Evolutionary conservation across 2,113 vertebrate genomes (phyloP).

Genomic region (Tetraodon nigroviridis): DNA sequence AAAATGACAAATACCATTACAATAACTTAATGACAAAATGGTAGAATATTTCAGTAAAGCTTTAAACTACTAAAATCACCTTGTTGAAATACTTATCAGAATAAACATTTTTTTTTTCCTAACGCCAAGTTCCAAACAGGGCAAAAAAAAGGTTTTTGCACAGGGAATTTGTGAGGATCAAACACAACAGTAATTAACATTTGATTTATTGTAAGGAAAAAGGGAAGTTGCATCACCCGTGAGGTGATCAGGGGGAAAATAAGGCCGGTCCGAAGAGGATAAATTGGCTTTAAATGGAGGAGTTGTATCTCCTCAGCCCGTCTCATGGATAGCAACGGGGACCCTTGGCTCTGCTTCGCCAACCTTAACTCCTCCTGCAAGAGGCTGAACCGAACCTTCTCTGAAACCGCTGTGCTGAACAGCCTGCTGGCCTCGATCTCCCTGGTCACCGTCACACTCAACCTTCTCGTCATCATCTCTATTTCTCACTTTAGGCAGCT

Average conservation of each 20-base stretch:
- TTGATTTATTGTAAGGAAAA: too few species aligned
- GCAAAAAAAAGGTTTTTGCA: too few species aligned
- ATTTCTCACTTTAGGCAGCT: slow-evolving; percentile 57
- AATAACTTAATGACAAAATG: too few species aligned
- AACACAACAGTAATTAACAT: too few species aligned
- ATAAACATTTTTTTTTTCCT: too few species aligned
- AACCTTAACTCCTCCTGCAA: slow-evolving; percentile 40
- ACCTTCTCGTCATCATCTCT: slow-evolving; percentile 33
- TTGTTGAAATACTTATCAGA: too few species aligned
- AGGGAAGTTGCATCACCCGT: slow-evolving; percentile 5
- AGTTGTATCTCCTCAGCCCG: neutral
- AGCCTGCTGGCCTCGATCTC: slow-evolving; percentile 9
- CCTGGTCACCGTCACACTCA: slow-evolving; percentile 29
- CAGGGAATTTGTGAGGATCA: too few species aligned
- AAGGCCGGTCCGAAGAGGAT: neutral
- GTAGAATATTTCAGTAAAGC: too few species aligned
- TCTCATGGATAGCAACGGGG: slow-evolving; percentile 1
- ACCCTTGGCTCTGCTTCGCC: slow-evolving; percentile 26
- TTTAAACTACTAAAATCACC: too few species aligned
- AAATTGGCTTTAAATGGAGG: neutral
- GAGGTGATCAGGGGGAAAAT: neutral
- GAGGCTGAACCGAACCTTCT: neutral
- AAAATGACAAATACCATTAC: too few species aligned
- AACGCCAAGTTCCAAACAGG: too few species aligned
- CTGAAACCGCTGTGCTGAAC: neutral